These are phyloP conservation scores for Antheraea assamensis DNA, from an alignment of 2,888 invertebrate species.

Conservation along the genomic window DNA sequence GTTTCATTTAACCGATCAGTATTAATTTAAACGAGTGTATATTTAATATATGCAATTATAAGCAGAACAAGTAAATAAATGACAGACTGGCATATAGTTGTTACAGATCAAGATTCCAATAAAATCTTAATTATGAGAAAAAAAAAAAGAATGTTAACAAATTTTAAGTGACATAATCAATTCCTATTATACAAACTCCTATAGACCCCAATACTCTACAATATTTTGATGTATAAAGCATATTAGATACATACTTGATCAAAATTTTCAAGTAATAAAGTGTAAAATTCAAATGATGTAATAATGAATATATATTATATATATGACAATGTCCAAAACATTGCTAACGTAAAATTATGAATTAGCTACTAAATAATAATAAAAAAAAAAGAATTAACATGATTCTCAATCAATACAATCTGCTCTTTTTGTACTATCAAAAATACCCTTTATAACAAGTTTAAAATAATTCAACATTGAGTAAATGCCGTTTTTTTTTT, in stretches of 20 bases:
- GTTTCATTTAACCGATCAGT: background rate
- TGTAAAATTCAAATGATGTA: background rate
- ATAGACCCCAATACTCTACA: background rate
- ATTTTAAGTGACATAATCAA: background rate
- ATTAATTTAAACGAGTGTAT: background rate
- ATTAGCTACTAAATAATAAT: background rate
- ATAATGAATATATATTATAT: background rate
- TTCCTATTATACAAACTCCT: background rate
- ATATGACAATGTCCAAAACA: background rate
- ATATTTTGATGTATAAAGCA: background rate
- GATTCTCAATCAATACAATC: background rate
- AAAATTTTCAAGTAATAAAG: background rate
- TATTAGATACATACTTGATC: background rate
- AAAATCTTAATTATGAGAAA: background rate
- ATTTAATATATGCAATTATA: background rate
- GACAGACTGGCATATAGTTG: background rate
- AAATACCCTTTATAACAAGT: background rate
- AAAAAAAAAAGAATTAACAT: background rate
- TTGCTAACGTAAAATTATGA: background rate
- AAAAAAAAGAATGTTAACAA: background rate
- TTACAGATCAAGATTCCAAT: background rate
- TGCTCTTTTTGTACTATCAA: background rate
- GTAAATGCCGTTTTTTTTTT: background rate
- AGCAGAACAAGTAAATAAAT: conserved; percentile 9
- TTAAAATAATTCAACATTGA: background rate